Evolutionary conservation across 2,888 invertebrate species (phyloP).

Genomic region (Drosophila picticornis): DNA sequence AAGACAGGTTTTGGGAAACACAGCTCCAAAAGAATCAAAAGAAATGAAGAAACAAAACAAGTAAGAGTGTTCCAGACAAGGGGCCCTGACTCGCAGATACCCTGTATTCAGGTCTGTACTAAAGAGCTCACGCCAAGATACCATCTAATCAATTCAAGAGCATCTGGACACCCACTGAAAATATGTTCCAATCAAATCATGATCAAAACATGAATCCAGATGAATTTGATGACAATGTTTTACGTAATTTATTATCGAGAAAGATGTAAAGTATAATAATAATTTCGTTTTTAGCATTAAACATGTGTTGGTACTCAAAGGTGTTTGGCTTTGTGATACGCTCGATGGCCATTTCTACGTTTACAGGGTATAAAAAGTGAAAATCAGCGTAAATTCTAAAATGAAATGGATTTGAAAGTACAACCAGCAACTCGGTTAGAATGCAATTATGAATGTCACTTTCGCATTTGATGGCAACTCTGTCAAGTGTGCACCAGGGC

Average conservation of each 20-base stretch:
- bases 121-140: neutral
- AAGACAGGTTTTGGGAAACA: conserved; percentile 48
- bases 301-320: neutral
- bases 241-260: neutral
- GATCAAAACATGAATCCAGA: neutral
- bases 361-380: conserved; percentile 10
- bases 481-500: neutral
- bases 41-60: conserved; percentile 2
- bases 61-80: neutral
- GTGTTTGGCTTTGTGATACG: neutral
- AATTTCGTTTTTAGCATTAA: too few species aligned
- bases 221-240: neutral
- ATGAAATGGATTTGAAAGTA: conserved; percentile 13
- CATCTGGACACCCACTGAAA: neutral
- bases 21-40: conserved; percentile 17
- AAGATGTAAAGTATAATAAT: too few species aligned
- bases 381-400: conserved; percentile 9
- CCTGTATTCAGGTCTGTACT: neutral
- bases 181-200: neutral
- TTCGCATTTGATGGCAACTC: neutral
- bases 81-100: neutral
- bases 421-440: neutral
- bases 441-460: neutral
- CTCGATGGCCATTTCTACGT: accelerated
- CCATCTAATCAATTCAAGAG: neutral